phyloP scores from a whole-genome alignment of 2,888 invertebrate species.

The Cantharis lateralis region DNA sequence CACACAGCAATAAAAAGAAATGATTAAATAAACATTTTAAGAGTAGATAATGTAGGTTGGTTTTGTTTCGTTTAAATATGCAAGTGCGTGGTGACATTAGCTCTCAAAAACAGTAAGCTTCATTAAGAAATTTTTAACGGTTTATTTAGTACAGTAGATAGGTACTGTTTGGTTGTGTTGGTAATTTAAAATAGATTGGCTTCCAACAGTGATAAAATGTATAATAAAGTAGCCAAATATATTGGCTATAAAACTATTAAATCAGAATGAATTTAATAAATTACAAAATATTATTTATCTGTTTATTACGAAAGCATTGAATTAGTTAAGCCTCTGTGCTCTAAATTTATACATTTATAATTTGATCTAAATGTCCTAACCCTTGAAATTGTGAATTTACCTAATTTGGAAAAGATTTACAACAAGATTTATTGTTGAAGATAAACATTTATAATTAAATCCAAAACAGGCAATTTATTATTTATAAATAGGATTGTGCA shows the following conservation, averaged over 20 bases:
- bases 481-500: not conserved
- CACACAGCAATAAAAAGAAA: conserved; percentile 18
- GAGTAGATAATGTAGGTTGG: conserved; percentile 18
- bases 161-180: conserved; percentile 13
- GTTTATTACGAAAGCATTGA: not conserved
- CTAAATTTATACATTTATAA: not conserved
- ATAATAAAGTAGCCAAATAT: not conserved
- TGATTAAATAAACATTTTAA: conserved; percentile 20
- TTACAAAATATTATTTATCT: not conserved
- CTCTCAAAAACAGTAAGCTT: conserved; percentile 27
- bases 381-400: not conserved
- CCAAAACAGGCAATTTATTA: not conserved
- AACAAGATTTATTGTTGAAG: not conserved
- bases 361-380: not conserved
- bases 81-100: conserved; percentile 30
- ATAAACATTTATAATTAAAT: not conserved
- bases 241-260: not conserved
- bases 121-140: conserved; percentile 32
- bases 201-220: not conserved
- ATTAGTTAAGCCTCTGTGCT: not conserved
- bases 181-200: conserved; percentile 19
- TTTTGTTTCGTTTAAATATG: conserved; percentile 21
- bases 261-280: not conserved
- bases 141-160: conserved; percentile 16
- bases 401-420: not conserved